Conservation (phyloP, 1,140 invertebrate species). For the Eueides isabella region DNA sequence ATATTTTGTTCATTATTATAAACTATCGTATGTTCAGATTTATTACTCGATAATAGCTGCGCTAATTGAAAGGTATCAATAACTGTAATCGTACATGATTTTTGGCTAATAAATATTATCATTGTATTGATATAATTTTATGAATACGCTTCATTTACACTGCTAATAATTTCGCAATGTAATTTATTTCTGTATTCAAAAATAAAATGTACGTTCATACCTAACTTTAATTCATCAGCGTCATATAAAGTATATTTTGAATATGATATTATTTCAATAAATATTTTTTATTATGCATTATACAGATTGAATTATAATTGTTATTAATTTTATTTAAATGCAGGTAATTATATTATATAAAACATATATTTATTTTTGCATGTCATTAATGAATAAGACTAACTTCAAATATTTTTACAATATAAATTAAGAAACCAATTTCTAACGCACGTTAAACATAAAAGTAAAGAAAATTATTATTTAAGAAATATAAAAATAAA, state of each 20-base stretch:
- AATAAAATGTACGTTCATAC: neutral
- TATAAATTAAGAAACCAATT: neutral
- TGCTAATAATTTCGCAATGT: neutral
- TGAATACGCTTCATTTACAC: neutral
- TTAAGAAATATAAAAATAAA: neutral
- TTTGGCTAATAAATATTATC: neutral
- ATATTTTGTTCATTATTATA: too few relatives aligned
- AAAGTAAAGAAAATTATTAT: neutral
- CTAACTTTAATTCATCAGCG: neutral
- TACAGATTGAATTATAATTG: too few relatives aligned
- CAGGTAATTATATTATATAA: too few relatives aligned
- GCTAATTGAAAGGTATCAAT: neutral
- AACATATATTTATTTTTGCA: too few relatives aligned
- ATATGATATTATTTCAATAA: neutral
- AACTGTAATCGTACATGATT: neutral
- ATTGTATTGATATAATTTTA: conserved; percentile 4
- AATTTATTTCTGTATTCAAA: neutral
- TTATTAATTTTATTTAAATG: too few relatives aligned
- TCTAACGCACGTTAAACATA: neutral
- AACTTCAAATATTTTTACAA: neutral
- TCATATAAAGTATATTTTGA: neutral
- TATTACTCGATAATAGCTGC: neutral
- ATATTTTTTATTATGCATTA: too few relatives aligned
- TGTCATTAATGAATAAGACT: too few relatives aligned
- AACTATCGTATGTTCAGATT: neutral